Conservation (phyloP, 2,797 vertebrate species). For the Pachyuromys duprasi region DNA sequence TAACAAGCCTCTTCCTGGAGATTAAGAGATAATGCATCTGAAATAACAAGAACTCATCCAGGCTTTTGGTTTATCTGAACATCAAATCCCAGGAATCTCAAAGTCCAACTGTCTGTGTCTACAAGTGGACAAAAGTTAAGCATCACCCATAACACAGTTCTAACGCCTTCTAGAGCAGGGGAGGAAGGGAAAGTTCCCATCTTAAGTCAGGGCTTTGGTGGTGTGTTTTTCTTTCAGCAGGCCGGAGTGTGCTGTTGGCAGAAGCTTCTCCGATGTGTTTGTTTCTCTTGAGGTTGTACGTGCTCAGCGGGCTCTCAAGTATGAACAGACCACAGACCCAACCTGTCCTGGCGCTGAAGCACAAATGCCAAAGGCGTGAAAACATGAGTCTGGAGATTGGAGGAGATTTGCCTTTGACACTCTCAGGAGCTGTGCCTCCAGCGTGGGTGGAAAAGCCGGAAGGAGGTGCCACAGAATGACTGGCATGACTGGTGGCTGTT, state of each 20-base stretch:
- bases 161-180: conserved; percentile 82
- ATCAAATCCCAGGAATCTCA: conserved; percentile 85
- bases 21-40: conserved; percentile 88
- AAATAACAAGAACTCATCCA: conserved; percentile 87
- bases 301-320: conserved; percentile 75
- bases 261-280: conserved; percentile 80
- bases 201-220: conserved; percentile 73
- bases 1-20: conserved; percentile 84
- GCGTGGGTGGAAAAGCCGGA: background rate
- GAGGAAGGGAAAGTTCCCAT: conserved; percentile 77
- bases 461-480: background rate
- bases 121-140: conserved; percentile 81
- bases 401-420: conserved; percentile 5
- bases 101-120: conserved; percentile 82
- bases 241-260: conserved; percentile 74
- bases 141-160: conserved; percentile 72
- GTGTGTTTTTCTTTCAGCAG: conserved; percentile 84
- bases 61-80: conserved; percentile 86
- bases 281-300: conserved; percentile 82
- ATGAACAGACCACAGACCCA: conserved; percentile 65
- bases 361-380: conserved; percentile 50
- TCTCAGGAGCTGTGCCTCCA: background rate
- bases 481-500: background rate
- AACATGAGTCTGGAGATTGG: conserved; percentile 39
- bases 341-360: background rate